These are phyloP conservation scores for Lacerta bilineata DNA, from an alignment of 2,797 vertebrate genomes.

Conservation along the genomic window DNA sequence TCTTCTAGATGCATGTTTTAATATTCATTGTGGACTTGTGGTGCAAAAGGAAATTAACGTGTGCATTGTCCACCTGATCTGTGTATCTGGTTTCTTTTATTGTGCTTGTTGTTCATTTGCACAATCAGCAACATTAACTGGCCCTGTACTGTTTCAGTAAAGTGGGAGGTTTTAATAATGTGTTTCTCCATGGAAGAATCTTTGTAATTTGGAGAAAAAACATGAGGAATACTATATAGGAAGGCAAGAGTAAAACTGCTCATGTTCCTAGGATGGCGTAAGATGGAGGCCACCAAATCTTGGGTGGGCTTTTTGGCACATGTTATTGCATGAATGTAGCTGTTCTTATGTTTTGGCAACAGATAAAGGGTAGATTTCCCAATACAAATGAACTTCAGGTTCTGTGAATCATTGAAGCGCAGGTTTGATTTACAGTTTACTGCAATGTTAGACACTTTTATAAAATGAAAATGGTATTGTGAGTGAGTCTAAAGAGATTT, in stretches of 20 bases:
- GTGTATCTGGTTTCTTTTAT: background rate
- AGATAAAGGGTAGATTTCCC: background rate
- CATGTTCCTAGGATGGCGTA: background rate
- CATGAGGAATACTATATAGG: background rate
- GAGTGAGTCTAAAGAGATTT: background rate
- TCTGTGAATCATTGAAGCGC: background rate
- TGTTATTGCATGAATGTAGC: background rate
- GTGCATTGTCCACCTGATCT: background rate
- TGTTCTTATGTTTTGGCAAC: slow-evolving; percentile 5
- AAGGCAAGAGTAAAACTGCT: background rate
- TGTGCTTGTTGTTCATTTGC: background rate
- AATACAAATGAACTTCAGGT: background rate
- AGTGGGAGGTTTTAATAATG: background rate
- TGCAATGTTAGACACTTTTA: background rate
- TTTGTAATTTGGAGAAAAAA: background rate
- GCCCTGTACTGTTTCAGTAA: background rate
- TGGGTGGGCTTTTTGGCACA: background rate
- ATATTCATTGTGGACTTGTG: background rate
- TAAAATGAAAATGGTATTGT: slow-evolving; percentile 4
- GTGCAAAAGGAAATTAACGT: background rate
- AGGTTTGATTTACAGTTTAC: background rate
- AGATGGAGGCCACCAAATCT: background rate
- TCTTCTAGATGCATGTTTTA: background rate
- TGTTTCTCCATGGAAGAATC: background rate
- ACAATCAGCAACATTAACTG: background rate